Percentiles rank a stretch among this genome's conserved stretches.
Evolutionary conservation across 2,888 invertebrate genomes (phyloP).

Genomic region (Monoplex corrugatus): DNA sequence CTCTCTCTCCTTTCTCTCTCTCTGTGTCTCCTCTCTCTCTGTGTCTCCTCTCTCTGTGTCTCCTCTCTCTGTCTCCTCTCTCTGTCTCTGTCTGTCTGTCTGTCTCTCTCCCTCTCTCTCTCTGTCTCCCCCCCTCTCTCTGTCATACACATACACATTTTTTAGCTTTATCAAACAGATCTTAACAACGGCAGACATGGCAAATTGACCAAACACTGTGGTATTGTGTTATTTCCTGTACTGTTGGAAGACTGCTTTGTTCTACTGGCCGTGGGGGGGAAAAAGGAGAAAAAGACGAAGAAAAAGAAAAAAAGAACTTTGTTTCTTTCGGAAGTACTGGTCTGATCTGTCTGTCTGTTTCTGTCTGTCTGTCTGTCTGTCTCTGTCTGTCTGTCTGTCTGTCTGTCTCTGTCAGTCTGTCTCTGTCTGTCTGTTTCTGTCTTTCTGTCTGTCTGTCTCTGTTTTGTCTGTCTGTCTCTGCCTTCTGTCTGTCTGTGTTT

Average conservation of each 20-base stretch:
- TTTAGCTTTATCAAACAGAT: no score
- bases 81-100: background rate
- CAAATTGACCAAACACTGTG: no score
- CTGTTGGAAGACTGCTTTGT: no score
- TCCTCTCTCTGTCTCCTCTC: background rate
- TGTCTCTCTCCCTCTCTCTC: background rate
- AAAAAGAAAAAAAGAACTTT: no score
- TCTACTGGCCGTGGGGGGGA: no score
- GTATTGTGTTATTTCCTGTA: no score
- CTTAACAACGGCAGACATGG: no score
- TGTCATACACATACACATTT: background rate
- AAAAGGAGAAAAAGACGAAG: no score
- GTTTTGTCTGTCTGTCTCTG: background rate
- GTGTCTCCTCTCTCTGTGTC: background rate
- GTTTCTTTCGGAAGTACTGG: no score
- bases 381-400: background rate
- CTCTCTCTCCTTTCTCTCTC: background rate
- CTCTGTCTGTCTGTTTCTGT: background rate
- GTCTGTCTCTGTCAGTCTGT: background rate
- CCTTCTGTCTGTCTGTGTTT: background rate
- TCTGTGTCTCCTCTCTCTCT: background rate
- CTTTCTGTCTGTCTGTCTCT: background rate
- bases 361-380: background rate
- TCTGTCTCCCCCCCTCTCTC: background rate
- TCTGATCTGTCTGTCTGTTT: background rate